phyloP scores from a whole-genome alignment of 2,888 invertebrate genomes.

The Lissonota sp. region DNA sequence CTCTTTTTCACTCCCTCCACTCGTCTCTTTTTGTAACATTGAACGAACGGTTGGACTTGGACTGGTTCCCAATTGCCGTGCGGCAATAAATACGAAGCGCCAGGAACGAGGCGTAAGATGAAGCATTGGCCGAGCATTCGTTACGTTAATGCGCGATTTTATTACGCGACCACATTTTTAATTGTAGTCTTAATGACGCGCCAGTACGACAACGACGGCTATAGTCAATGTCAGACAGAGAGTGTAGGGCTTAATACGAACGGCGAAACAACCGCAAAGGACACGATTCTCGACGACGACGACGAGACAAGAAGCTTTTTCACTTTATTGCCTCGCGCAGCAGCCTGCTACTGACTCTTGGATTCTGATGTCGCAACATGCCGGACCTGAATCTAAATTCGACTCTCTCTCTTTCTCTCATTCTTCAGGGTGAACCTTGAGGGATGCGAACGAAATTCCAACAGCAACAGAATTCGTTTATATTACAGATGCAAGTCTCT shows the following conservation, averaged over 20 bases:
- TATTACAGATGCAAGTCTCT: slow-evolving; percentile 2
- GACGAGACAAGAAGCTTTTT: slow-evolving; percentile 50
- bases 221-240: slow-evolving; percentile 1
- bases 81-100: slow-evolving; percentile 78
- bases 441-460: slow-evolving; percentile 23
- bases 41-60: slow-evolving; percentile 76
- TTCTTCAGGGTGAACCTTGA: not conserved
- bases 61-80: slow-evolving; percentile 81
- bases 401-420: slow-evolving; percentile 61
- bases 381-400: slow-evolving; percentile 61
- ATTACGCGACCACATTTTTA: slow-evolving; percentile 80
- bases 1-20: slow-evolving; percentile 43
- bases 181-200: slow-evolving; percentile 80
- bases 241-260: slow-evolving; percentile 9
- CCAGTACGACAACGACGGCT: slow-evolving; percentile 59
- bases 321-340: slow-evolving; percentile 50
- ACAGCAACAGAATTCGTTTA: slow-evolving; percentile 52
- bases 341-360: slow-evolving; percentile 32
- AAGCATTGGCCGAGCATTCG: slow-evolving; percentile 70
- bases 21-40: slow-evolving; percentile 60
- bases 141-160: slow-evolving; percentile 82
- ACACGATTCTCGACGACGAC: slow-evolving; percentile 45
- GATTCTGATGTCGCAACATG: slow-evolving; percentile 43
- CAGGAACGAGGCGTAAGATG: slow-evolving; percentile 72
- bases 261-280: slow-evolving; percentile 32